Evolutionary conservation across 2,797 vertebrate species (phyloP).

Genomic region (Sarcophilus harrisii): DNA sequence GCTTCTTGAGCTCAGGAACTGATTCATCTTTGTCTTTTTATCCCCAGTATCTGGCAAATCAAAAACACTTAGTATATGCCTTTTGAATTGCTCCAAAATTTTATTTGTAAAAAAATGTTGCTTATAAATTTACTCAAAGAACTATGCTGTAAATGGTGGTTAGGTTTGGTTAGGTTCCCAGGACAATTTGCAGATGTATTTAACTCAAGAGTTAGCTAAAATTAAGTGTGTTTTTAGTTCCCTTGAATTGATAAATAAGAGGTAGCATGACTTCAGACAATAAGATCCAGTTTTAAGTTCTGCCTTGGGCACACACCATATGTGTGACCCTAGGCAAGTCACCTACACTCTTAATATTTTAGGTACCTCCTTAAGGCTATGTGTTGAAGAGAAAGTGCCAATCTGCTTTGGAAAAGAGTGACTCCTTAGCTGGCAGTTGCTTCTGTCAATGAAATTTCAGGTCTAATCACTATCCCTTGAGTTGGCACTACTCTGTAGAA

Average conservation of each 20-base stretch:
- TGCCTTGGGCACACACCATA: not conserved
- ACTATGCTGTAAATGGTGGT: not conserved
- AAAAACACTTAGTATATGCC: not conserved
- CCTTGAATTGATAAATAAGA: not conserved
- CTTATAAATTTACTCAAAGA: not conserved
- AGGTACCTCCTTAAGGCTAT: not conserved
- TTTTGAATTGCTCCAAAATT: not conserved
- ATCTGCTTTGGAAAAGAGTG: not conserved
- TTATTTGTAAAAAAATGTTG: not conserved
- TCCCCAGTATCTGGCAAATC: not conserved
- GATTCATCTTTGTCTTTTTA: not conserved
- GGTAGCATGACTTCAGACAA: not conserved
- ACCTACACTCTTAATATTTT: not conserved
- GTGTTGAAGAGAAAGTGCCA: not conserved
- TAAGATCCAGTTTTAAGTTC: not conserved
- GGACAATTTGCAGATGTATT: not conserved
- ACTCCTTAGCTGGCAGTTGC: not conserved
- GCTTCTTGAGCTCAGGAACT: not conserved
- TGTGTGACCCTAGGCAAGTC: not conserved
- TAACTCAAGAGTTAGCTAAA: not conserved
- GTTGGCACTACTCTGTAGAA: not conserved
- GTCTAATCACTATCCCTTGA: not conserved
- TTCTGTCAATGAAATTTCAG: not conserved
- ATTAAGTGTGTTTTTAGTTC: not conserved
- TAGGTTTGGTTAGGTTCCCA: not conserved